A percentile compares a stretch with the other conserved stretches of the same genome.
Conservation (phyloP, 2,113 vertebrate species). For the Anarrhichthys ocellatus region DNA sequence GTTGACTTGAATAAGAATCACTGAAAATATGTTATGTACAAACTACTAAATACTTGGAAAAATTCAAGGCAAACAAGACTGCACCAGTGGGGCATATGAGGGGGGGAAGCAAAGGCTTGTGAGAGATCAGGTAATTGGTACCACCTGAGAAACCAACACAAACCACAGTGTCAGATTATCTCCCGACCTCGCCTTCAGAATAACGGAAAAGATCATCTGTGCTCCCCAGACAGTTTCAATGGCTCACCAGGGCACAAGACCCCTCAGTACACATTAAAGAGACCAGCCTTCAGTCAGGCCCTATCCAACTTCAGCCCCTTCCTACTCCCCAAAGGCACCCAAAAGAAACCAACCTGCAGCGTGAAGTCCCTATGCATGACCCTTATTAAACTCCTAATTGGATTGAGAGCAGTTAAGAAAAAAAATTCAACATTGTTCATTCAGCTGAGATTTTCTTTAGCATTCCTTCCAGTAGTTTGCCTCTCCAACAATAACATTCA, state of each 20-base stretch:
- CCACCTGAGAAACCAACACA: slow-evolving; percentile 85
- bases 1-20: not conserved
- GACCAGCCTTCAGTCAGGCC: slow-evolving; percentile 48
- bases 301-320: slow-evolving; percentile 54
- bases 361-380: slow-evolving; percentile 93
- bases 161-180: slow-evolving; percentile 82
- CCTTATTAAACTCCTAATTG: slow-evolving; percentile 96
- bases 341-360: slow-evolving; percentile 83
- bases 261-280: slow-evolving; percentile 75
- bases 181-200: slow-evolving; percentile 80
- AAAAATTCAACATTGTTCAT: slow-evolving; percentile 85
- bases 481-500: slow-evolving; percentile 76
- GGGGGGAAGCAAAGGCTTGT: slow-evolving; percentile 11
- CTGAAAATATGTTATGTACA: not conserved
- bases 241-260: slow-evolving; percentile 76
- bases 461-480: slow-evolving; percentile 78
- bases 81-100: slow-evolving; percentile 8
- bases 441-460: slow-evolving; percentile 82
- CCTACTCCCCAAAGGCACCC: slow-evolving; percentile 41
- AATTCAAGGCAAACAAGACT: slow-evolving; percentile 16
- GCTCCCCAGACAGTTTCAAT: slow-evolving; percentile 75
- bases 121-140: slow-evolving; percentile 76
- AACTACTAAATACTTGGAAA: not conserved
- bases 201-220: slow-evolving; percentile 85
- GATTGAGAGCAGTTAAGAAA: slow-evolving; percentile 87